Conservation (phyloP, 2,113 vertebrate species). For the Muntiacus muntjak region DNA sequence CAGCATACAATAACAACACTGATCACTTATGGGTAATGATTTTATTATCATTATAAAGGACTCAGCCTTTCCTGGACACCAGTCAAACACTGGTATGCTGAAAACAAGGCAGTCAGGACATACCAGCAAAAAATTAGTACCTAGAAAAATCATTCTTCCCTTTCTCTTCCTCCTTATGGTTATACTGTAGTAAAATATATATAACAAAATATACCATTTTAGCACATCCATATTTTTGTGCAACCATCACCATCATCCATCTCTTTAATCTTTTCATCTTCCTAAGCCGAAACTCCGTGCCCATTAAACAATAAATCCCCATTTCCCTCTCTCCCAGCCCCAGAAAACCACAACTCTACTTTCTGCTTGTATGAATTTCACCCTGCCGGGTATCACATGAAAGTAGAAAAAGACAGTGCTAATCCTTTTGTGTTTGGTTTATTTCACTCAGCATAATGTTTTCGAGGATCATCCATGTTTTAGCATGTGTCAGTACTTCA, state of each 20-base stretch:
- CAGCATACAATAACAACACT: background rate
- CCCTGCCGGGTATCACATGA: accelerated
- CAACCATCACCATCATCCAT: background rate
- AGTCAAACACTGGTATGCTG: background rate
- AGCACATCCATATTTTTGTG: background rate
- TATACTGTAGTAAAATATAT: background rate
- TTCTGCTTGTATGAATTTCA: background rate
- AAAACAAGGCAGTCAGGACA: background rate
- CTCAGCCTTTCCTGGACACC: background rate
- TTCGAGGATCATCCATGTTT: too few relatives aligned
- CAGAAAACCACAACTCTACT: background rate
- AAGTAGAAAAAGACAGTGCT: background rate
- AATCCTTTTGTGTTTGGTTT: background rate
- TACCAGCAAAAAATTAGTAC: background rate
- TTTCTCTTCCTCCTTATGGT: background rate
- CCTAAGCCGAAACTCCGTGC: background rate
- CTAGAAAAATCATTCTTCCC: background rate
- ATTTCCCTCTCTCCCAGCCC: background rate
- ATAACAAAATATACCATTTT: background rate
- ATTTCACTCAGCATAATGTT: background rate
- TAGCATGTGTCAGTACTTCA: too few relatives aligned
- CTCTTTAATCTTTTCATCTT: background rate
- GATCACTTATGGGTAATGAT: background rate
- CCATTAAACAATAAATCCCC: background rate
- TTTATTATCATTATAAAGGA: background rate